phyloP scores from a whole-genome alignment of 2,113 vertebrate genomes.

The Fregetta grallaria region DNA sequence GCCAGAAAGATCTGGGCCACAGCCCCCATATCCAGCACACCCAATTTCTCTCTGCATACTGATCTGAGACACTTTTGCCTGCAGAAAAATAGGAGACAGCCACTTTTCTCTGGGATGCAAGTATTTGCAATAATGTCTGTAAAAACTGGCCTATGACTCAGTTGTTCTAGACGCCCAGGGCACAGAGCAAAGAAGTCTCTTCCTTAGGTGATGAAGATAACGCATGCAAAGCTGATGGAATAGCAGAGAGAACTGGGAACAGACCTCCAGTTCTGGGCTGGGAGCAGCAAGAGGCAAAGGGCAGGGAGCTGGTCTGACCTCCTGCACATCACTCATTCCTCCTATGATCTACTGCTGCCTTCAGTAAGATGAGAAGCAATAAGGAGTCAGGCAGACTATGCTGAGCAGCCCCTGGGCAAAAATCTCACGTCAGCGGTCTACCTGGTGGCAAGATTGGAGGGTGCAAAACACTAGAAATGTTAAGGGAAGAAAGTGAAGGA shows the following conservation, averaged over 20 bases:
- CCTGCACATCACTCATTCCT: neutral
- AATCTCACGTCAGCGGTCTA: neutral
- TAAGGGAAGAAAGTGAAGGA: neutral
- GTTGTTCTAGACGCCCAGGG: neutral
- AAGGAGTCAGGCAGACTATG: neutral
- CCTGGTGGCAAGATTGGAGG: neutral
- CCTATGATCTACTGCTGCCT: neutral
- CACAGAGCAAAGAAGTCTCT: neutral
- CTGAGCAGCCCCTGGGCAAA: neutral
- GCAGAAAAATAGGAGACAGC: neutral
- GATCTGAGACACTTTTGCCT: neutral
- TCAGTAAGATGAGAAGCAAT: neutral
- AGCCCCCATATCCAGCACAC: neutral
- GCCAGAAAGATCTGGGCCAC: neutral
- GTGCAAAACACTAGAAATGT: neutral
- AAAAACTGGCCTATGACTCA: neutral
- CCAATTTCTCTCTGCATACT: neutral
- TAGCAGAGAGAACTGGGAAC: neutral
- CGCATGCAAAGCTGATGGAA: no score
- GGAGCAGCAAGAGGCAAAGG: neutral
- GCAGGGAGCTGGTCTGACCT: neutral
- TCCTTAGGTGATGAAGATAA: neutral
- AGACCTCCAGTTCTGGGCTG: neutral
- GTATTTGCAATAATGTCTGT: neutral
- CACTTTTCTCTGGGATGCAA: neutral